Evolutionary conservation across 2,888 invertebrate species (phyloP), one percentile per base, ranked within the genome.

Genomic region (Cacoxenus indagator): DNA sequence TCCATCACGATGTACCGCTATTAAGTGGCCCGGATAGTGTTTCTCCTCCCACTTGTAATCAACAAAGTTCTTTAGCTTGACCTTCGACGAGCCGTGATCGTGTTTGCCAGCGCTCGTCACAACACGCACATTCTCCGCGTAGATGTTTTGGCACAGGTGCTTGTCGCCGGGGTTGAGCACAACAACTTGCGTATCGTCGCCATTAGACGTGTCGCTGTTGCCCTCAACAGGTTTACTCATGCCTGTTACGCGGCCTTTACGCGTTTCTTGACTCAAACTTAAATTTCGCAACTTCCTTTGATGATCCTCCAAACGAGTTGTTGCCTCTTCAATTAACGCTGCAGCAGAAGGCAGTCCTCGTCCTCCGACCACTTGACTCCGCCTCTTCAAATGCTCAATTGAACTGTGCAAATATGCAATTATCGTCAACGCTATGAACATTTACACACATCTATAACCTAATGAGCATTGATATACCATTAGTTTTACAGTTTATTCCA

Each of bases 31-130:
- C 0, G 92, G 90, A 82, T 96, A 96, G 84, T 94, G 94, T 79
- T 93, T 93, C 57, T 93, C 91, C 86, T 97, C 97, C 98, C 98
- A 98, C 75, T 94, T 94, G 87, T 95, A 97, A 84, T 97, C 96
- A 24, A 97, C 96, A 61, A 96, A 91, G 86, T 95, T 96, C 82
- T 93, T 94, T 55, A 96, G 91, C 85, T 96, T 96, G 27, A 98
- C 95, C 89, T 96, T 95, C 0, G 96, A 96, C 85, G 95, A 95
- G 55, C 95, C 95, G 82, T 94, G 94, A 80, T 92, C 92, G 82
- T 94, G 94, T 73, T 90, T 91, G 11, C 94, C 94, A 6, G 92
- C 90, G 67, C 92, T 93, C 37, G 94, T 93, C 68, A 92, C 90
- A 31, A 96, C 91, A 67, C 91, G 90, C 17, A 95, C 93, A 82